Percentiles rank a stretch among this genome's conserved stretches.
These are phyloP conservation scores for Oligia fasciuncula DNA, from an alignment of 2,888 invertebrate species.

Conservation along the genomic window DNA sequence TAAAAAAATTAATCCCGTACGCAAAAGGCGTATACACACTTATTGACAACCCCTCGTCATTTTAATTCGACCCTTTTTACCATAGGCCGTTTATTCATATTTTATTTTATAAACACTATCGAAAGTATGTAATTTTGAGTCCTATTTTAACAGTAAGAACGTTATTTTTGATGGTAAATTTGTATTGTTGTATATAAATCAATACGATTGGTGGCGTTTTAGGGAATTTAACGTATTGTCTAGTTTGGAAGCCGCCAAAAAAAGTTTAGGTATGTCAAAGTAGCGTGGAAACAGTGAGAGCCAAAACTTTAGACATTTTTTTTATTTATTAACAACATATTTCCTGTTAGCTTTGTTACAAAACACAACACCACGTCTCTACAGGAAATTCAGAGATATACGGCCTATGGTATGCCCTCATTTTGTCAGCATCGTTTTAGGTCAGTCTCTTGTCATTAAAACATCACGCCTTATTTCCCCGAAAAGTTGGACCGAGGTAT, in stretches of 20 bases:
- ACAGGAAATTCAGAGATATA: background rate
- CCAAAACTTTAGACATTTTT: background rate
- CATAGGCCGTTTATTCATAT: conserved; percentile 49
- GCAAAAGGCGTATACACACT: conserved; percentile 57
- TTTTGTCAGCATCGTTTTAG: background rate
- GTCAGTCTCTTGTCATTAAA: background rate
- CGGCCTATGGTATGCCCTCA: background rate
- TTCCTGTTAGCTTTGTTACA: background rate
- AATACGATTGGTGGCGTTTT: conserved; percentile 2
- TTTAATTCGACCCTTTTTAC: conserved; percentile 66
- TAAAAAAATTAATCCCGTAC: conserved; percentile 72
- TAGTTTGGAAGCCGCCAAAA: background rate
- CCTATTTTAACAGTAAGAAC: conserved; percentile 1
- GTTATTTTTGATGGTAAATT: conserved; percentile 12
- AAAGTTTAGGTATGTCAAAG: background rate
- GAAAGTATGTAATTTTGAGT: conserved; percentile 36
- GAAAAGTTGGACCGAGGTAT: too few relatives aligned
- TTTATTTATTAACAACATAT: background rate
- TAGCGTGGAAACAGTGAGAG: background rate
- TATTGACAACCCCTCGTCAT: conserved; percentile 67
- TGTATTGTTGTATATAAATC: conserved; percentile 13
- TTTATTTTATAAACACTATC: conserved; percentile 32
- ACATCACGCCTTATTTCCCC: too few relatives aligned
- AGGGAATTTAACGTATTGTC: background rate
- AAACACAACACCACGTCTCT: background rate